Percentiles rank a stretch among this genome's conserved stretches.
Evolutionary conservation across 2,113 vertebrate genomes (phyloP).

Genomic region (Lophura nycthemera): DNA sequence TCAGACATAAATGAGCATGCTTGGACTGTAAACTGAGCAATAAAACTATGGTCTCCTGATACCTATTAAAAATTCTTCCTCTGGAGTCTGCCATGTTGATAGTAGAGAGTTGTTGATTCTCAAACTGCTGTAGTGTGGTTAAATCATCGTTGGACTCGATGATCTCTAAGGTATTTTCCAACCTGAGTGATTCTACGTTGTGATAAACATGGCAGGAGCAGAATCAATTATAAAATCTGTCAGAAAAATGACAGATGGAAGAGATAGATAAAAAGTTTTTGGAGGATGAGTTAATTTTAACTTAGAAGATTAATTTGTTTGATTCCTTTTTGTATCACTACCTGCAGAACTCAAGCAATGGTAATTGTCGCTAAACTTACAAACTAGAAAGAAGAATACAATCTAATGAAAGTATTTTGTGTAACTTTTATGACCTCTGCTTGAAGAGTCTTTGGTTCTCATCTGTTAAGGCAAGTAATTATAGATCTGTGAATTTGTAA

Average conservation of each 20-base stretch:
- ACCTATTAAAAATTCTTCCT: slow-evolving; percentile 1
- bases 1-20: not conserved
- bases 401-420: not conserved
- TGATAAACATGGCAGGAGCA: not conserved
- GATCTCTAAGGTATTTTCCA: too few species aligned
- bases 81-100: not conserved
- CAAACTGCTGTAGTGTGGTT: too few species aligned
- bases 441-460: not conserved
- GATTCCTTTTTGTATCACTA: not conserved
- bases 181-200: not conserved
- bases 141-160: too few species aligned
- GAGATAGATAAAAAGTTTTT: too few species aligned
- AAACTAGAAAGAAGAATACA: not conserved
- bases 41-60: not conserved
- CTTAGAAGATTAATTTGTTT: not conserved
- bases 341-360: not conserved
- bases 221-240: not conserved
- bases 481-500: not conserved
- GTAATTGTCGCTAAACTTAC: not conserved
- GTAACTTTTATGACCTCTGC: not conserved
- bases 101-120: too few species aligned
- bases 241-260: not conserved
- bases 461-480: not conserved
- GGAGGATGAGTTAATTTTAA: not conserved
- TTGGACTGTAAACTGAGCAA: not conserved